Conservation (phyloP, 2,113 vertebrate species). For the Rhinolophus ferrumequinum region DNA sequence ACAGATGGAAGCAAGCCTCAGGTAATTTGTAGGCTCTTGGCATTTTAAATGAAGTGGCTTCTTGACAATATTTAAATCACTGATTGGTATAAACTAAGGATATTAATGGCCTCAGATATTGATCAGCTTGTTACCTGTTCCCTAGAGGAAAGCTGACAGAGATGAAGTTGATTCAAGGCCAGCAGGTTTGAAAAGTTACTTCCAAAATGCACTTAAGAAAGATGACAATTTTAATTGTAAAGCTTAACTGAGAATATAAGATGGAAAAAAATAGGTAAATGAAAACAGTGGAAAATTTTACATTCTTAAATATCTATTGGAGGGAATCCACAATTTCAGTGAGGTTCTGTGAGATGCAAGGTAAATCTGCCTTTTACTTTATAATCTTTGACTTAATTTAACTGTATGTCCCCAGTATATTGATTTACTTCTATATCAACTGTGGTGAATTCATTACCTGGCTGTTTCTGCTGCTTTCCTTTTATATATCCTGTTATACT, state of each 20-base stretch:
- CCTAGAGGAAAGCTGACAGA: not conserved
- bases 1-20: not conserved
- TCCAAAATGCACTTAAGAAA: slow-evolving; percentile 27
- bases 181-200: slow-evolving; percentile 6
- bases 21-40: slow-evolving; percentile 1
- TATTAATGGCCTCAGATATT: not conserved
- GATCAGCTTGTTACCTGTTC: slow-evolving; percentile 46
- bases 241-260: slow-evolving; percentile 23
- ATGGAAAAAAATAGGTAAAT: slow-evolving; percentile 17
- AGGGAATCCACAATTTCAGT: not conserved
- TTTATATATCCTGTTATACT: not conserved
- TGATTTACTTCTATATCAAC: not conserved
- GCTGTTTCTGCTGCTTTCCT: not conserved
- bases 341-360: not conserved
- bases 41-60: slow-evolving; percentile 47
- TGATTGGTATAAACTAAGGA: slow-evolving; percentile 13
- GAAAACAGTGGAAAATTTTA: not conserved
- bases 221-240: not conserved
- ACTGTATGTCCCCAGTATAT: not conserved
- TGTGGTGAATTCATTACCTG: not conserved
- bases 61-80: slow-evolving; percentile 23
- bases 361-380: not conserved
- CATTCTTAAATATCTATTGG: not conserved
- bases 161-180: not conserved
- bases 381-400: not conserved